Base-by-base conservation (phyloP, 2,888 invertebrate genomes). In the Mongoloraphidia duomilia region DNA sequence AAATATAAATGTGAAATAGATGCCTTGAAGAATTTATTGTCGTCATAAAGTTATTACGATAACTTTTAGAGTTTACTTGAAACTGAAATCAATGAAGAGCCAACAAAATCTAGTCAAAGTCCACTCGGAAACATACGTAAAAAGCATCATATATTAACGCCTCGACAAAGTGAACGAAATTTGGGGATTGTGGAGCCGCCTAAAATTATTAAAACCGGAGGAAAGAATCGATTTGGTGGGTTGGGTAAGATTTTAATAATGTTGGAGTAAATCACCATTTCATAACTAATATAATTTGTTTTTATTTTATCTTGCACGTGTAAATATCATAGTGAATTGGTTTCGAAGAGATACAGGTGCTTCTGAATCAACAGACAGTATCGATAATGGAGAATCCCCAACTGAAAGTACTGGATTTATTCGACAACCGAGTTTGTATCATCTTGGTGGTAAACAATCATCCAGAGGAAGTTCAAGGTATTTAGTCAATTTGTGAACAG, bases 131-230 rank as follows among this genome's bases (percentile, higher is more conserved):
- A 85, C 60, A 63, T 82, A 38, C 75, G 86, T 8, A 80, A 84
- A 46, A 82, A 86, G 46, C 79, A 81, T 54, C 78, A 82, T 59
- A 80, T 86, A 41, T 66, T 89, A 33, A 89, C 89, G 0, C 88
- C 89, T 40, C 71, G 88, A n/a, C 88, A 88, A 57, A 89, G 89
- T 39, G 89, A 89, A 61, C 74, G 83, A 12, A 82, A 85, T 44
- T 72, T 90, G 35, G 75, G 75, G 60, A 75, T 62, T 60, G 70
- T 55, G 62, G 76, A 65, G 2, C 75, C 79, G 53, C 69, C 73
- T 11, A 58, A 61, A 8, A 53, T 59, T 8, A 71, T 69, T 54
- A 63, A 61, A 50, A 64, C 69, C 26, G 26, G 26, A 26, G 26
- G 26, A 26, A 67, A 64, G 55, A 63, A 79, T 47, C 74, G 76